Base-by-base conservation (phyloP, 2,888 invertebrate species). In the Tridacna crocea region DNA sequence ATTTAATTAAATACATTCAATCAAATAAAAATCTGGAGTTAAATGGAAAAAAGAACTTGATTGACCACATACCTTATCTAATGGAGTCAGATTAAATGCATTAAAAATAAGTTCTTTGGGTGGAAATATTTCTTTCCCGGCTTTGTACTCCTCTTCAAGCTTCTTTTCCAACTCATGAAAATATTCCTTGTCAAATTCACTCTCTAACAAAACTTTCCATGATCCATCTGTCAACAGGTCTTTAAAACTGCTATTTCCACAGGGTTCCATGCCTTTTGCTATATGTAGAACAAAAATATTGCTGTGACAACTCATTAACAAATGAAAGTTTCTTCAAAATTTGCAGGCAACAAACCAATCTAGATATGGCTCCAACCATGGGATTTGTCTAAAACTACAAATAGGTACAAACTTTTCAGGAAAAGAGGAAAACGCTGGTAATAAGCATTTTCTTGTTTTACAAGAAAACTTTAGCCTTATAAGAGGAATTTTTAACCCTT, bases 51-150 rank as follows among this genome's bases (percentile, higher is more conserved):
- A 36, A 36, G 8, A 36, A 36, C 36, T 8, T 36, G 36, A 36
- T 8, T 36, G 36, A 36, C 36, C 13, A 74, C 89, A 87, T 80
- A 95, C 92, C 77, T 93, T 85, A 36, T 92, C 80, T 36, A 94
- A 80, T 15, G 94, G 94, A 12, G 94, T 94, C 75, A 92, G 66
- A 74, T 94, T 93, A 81, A 95, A 94, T 10, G 94, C 94, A 80
- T 94, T 93, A 89, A 95, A 95, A 73, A 95, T 94, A 60, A 93
- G 90, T 4, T 92, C 86, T 46, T 87, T 84, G 10, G 94, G 94
- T 19, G 95, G 95, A 82, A 93, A 95, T 19, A 95, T 90, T 70
- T 89, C 80, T 77, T 89, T 87, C 13, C 87, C 88, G 17, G 82
- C 84, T 22, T 77, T 79, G 66, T 91, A 91, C 72, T 94, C 92